Evolutionary conservation across 1,140 invertebrate genomes (phyloP), one percentile per base, ranked within the genome.

Genomic region (Harlomillsia oculata): DNA sequence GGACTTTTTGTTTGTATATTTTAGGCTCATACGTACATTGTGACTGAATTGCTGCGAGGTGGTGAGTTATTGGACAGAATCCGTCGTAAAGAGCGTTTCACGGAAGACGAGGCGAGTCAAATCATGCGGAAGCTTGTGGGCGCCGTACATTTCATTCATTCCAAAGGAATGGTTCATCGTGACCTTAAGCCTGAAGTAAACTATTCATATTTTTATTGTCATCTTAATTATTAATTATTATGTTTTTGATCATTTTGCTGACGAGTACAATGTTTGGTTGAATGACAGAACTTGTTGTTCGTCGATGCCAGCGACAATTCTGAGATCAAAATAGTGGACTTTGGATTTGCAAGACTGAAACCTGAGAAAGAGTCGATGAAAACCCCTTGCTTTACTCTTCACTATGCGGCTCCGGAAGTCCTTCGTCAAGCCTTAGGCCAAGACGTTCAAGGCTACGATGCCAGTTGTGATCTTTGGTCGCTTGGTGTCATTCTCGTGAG

Each of bases 381-480:
- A 64, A 89, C 87, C 0, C 87, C 89, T 2, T 91, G 89, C 67
- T 94, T 87, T 68, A 91, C 90, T 0, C 72, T 93, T 20, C 83
- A 86, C 39, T 96, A 94, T 74, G 90, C 89, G 5, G 90, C 90
- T 2, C 91, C 90, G 3, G 91, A 96, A 71, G 88, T 96, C 6
- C 72, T 95, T 1, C 72, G 75, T 43, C 73, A 75, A 53, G 77
- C 76, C 9, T 39, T 67, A 14, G 59, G 57, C 29, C 56, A 59
- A 37, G 56, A 69, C 70, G 56, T 75, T 72, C 1, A 68, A 71
- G 69, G 72, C 2, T 95, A 95, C 71, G 84, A 88, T 67, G 83
- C 92, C 70, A 84, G 82, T 64, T 94, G 89, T 77, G 90, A 95
- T 74, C 72, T 94, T 25, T 96, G 91, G 91, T 91, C 87, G 70